Evolutionary conservation across 2,113 vertebrate species (phyloP).

Genomic region (Antechinus flavipes): DNA sequence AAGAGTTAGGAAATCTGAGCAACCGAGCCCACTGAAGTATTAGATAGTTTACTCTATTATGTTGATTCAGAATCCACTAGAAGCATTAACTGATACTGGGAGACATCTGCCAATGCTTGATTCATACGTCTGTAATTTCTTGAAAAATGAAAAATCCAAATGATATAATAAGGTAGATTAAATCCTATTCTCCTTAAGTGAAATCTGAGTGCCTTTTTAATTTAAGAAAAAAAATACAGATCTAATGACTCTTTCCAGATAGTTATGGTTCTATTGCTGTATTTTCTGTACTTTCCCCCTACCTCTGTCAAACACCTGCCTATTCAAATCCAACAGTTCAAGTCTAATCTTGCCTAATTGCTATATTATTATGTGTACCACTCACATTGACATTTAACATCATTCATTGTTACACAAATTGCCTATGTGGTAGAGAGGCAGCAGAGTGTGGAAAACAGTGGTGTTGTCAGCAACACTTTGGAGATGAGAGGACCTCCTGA

Average conservation of each 20-base stretch:
- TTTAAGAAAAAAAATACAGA: neutral
- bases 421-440: neutral
- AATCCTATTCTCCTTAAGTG: neutral
- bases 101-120: neutral
- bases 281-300: neutral
- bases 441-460: neutral
- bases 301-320: neutral
- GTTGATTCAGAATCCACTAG: neutral
- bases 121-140: neutral
- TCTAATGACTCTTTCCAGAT: neutral
- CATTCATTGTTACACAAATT: neutral
- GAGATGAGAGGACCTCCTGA: neutral
- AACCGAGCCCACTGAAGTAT: neutral
- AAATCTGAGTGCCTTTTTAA: neutral
- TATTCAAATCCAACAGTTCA: neutral
- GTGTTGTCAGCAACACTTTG: neutral
- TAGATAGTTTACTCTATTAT: neutral
- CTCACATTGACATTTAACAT: neutral
- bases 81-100: neutral
- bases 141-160: neutral
- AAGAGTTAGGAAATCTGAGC: neutral
- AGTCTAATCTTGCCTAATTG: neutral
- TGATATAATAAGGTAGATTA: neutral
- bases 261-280: neutral
- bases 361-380: neutral